phyloP scores from a whole-genome alignment of 2,797 vertebrate species.

The Phylloscopus collybita region DNA sequence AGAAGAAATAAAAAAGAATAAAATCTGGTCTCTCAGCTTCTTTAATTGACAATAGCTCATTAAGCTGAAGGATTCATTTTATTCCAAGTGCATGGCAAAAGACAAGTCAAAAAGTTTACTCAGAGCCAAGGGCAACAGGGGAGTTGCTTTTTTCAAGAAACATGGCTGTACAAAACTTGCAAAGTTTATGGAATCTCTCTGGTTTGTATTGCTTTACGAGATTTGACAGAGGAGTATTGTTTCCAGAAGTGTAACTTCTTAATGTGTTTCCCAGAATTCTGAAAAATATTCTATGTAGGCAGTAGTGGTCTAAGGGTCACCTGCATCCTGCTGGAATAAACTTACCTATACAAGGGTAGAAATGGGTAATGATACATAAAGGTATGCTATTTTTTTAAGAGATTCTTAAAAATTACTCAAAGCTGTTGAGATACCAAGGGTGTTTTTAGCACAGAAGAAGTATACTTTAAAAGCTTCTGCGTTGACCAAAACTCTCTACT shows the following conservation, averaged over 20 bases:
- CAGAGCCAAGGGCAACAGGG: constrained; percentile 33
- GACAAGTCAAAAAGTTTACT: constrained; percentile 39
- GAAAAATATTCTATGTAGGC: constrained; percentile 36
- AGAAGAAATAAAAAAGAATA: constrained; percentile 31
- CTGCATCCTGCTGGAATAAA: constrained; percentile 27
- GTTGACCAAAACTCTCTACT: constrained; percentile 17
- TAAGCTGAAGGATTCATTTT: constrained; percentile 55
- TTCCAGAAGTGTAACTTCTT: constrained; percentile 62
- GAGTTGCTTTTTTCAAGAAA: constrained; percentile 55
- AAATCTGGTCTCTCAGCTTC: constrained; percentile 43
- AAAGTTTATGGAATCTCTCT: constrained; percentile 59
- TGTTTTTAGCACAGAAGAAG: background rate
- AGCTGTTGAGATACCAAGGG: background rate
- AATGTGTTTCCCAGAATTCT: constrained; percentile 69
- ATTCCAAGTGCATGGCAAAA: constrained; percentile 34
- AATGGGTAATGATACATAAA: background rate
- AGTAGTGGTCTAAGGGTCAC: constrained; percentile 33
- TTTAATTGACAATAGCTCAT: constrained; percentile 40
- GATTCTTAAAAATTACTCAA: background rate
- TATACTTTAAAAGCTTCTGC: constrained; percentile 25
- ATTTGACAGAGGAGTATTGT: constrained; percentile 61
- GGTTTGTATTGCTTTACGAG: constrained; percentile 64
- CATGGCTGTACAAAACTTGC: constrained; percentile 26
- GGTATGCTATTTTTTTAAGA: background rate
- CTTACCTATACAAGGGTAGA: background rate